Base-by-base conservation (phyloP, 1,140 invertebrate species). In the Calliphora vicina region DNA sequence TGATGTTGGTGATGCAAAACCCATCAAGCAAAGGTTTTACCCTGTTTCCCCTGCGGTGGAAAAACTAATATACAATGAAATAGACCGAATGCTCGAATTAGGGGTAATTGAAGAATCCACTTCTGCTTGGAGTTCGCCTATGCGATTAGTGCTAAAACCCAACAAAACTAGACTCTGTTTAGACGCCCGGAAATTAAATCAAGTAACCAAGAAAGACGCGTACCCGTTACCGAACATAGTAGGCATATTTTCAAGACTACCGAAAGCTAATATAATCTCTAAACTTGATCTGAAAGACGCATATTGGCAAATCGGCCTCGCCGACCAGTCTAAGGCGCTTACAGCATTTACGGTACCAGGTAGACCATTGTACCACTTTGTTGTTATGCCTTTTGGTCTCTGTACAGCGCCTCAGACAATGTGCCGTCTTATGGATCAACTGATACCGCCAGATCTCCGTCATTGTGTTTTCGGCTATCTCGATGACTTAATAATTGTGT, bases 291-390 rank as follows among this genome's bases (percentile, higher is more conserved):
- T 90, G 17, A 88, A 88, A 82, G 85, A 87, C 67, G 89, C 87
- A 0, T 91, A 86, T 80, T 88, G 86, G 86, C 89, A 92, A 82
- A 86, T 91, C 4, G 86, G 85, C 0, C 26, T 92, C 1, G 84
- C 82, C 0, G 35, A 85, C 9, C 81, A 84, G 13, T 86, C 85
- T 23, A 86, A 84, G 76, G 84, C 87, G 50, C 91, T 91, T 71
- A 93, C 91, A 0, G 91, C 91, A 78, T 82, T 86, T 85, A 0
- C 20, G 25, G 61, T 71, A 20, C 61, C 61, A 23, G 61, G 61
- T 91, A 9, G 84, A 83, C 2, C 35, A 84, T 12, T 74, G 82
- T n/a, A 87, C 84, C 25, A 84, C 84, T 87, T 84, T 86, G 84
- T 83, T 15, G 84, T 83, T 10, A 83, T 83, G 83, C 83, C 83